Evolutionary conservation across 2,797 vertebrate genomes (phyloP).

Genomic region (Ceryle rudis): DNA sequence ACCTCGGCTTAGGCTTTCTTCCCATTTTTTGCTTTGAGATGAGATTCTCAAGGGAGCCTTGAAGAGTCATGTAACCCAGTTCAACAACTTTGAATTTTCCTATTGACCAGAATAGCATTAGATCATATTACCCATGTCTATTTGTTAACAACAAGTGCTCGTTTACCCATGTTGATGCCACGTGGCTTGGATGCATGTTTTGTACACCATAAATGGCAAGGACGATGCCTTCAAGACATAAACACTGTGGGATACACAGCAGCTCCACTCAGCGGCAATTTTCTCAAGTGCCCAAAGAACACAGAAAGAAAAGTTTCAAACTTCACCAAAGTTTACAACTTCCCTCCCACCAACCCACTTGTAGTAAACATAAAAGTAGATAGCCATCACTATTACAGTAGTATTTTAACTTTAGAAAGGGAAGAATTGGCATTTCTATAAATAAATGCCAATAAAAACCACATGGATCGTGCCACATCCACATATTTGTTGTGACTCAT

Average conservation of each 20-base stretch:
- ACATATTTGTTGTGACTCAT: not conserved
- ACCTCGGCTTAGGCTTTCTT: not conserved
- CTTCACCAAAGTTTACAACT: not conserved
- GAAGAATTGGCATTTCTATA: not conserved
- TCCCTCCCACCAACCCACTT: not conserved
- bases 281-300: not conserved
- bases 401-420: not conserved
- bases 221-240: not conserved
- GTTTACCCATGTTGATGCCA: not conserved
- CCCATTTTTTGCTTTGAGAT: not conserved
- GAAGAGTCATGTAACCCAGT: constrained; percentile 18
- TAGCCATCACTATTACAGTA: not conserved
- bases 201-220: constrained; percentile 61
- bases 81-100: constrained; percentile 41
- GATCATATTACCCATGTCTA: constrained; percentile 44
- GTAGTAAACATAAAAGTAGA: not conserved
- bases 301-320: not conserved
- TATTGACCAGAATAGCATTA: constrained; percentile 65
- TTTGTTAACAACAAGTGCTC: not conserved
- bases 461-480: not conserved
- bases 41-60: constrained; percentile 31
- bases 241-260: not conserved
- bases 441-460: not conserved
- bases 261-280: not conserved
- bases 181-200: not conserved